Base-by-base conservation (phyloP, 2,888 invertebrate genomes). In the Drosophila gaucha region DNA sequence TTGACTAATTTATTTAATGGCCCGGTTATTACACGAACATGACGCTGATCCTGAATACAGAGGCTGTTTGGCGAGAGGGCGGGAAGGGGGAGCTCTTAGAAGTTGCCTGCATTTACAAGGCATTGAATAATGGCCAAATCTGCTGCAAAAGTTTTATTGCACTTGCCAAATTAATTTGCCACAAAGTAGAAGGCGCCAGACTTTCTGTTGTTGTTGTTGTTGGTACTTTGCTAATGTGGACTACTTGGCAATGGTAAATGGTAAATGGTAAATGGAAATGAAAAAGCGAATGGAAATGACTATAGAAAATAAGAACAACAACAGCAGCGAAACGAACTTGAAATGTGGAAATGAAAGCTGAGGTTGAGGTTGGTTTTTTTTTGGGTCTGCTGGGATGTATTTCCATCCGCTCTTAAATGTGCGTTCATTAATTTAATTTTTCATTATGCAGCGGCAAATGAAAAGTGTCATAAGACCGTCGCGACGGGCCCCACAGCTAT, bases 81-180 rank as follows among this genome's bases (percentile, higher is more conserved):
- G 4, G 2, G 24, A 5, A 22, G 9, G 14, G 0, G 14, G 39
- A 1, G 30, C 4, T 30, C 22, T 68, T 28, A 18, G 58, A 18
- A 26, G 30, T 16, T 51, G 69, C 65, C 52, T 73, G 69, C 69
- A 73, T 69, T 66, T 68, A 73, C 59, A 59, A 60, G 63, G 69
- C 62, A 51, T 74, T 76, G 78, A 83, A 82, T 79, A 79, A 82
- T 82, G 84, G 80, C 72, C 77, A 79, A 82, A 78, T 80, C 74
- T 84, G 80, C 80, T 80, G 78, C 84, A 79, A 83, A 80, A 82
- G 80, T 82, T 84, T 82, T 82, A 82, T 84, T 82, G 82, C 82
- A 82, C 79, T 82, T 82, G 82, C 80, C 84, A 82, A 84, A 82
- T 82, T 82, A 82, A 84, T 82, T 80, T 80, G 79, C 74, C 73